Percentiles rank a stretch among this genome's conserved stretches.
Conservation (phyloP, 2,797 vertebrate species). For the Poecilia gillii region DNA sequence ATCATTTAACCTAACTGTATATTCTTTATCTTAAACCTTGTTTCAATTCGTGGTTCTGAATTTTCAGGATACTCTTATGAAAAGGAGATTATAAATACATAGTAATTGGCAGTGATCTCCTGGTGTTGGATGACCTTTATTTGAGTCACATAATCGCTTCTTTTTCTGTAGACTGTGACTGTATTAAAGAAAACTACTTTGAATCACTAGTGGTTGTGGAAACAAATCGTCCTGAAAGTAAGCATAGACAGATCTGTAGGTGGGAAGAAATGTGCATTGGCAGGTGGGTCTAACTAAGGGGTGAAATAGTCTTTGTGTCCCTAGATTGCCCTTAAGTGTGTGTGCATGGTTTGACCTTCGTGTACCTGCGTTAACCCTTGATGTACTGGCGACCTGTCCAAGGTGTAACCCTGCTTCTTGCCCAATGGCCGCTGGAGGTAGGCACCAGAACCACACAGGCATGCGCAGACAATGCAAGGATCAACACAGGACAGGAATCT, state of each 20-base stretch:
- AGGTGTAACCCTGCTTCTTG: neutral
- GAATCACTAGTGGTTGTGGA: neutral
- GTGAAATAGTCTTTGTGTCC: neutral
- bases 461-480: neutral
- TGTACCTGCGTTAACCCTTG: neutral
- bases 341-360: neutral
- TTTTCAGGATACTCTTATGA: neutral
- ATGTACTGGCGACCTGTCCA: neutral
- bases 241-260: neutral
- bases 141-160: neutral
- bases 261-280: neutral
- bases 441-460: neutral
- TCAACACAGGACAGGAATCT: neutral
- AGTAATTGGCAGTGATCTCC: neutral
- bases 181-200: neutral
- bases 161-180: neutral
- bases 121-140: neutral
- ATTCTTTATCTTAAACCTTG: neutral
- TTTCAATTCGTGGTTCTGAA: neutral
- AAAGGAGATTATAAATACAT: neutral
- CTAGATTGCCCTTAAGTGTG: neutral
- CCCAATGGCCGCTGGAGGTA: neutral
- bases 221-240: neutral
- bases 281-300: neutral
- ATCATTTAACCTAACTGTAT: neutral